phyloP scores from a whole-genome alignment of 2,888 invertebrate species.

The Embidobia sp. region DNA sequence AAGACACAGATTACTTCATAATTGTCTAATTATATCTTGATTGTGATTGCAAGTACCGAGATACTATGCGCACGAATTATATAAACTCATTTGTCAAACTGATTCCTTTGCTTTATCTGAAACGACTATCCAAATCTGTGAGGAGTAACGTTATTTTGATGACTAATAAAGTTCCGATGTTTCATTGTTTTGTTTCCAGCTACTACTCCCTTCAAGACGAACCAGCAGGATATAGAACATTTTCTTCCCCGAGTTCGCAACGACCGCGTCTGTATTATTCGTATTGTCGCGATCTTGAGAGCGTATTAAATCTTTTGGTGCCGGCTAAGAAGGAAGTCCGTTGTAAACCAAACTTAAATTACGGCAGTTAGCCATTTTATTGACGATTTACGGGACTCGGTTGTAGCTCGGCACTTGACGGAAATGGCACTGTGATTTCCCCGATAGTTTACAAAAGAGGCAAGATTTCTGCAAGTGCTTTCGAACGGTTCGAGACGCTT shows the following conservation, averaged over 20 bases:
- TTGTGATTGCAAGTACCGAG: neutral
- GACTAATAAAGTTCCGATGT: conserved; percentile 58
- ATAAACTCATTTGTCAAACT: conserved; percentile 21
- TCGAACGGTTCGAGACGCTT: conserved; percentile 7
- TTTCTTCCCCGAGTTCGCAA: conserved; percentile 41
- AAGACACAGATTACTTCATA: neutral
- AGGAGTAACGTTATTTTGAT: conserved; percentile 43
- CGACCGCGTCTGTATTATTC: conserved; percentile 53
- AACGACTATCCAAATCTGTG: conserved; percentile 29
- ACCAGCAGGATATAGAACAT: conserved; percentile 46
- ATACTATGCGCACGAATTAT: neutral
- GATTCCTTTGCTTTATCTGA: conserved; percentile 21
- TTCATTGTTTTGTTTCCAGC: conserved; percentile 37
- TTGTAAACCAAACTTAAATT: conserved; percentile 67
- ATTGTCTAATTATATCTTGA: conserved; percentile 1
- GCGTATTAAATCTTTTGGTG: conserved; percentile 51
- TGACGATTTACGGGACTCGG: conserved; percentile 65
- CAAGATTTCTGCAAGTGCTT: conserved; percentile 31
- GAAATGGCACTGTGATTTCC: conserved; percentile 34
- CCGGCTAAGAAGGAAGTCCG: conserved; percentile 46
- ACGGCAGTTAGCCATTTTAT: conserved; percentile 69
- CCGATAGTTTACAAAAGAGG: conserved; percentile 43
- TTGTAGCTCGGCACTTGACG: conserved; percentile 55
- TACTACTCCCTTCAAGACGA: neutral
- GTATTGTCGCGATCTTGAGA: conserved; percentile 57